Evolutionary conservation across 1,140 invertebrate species (phyloP), one percentile per base, ranked within the genome.

Genomic region (Trypoxylus dichotomus): DNA sequence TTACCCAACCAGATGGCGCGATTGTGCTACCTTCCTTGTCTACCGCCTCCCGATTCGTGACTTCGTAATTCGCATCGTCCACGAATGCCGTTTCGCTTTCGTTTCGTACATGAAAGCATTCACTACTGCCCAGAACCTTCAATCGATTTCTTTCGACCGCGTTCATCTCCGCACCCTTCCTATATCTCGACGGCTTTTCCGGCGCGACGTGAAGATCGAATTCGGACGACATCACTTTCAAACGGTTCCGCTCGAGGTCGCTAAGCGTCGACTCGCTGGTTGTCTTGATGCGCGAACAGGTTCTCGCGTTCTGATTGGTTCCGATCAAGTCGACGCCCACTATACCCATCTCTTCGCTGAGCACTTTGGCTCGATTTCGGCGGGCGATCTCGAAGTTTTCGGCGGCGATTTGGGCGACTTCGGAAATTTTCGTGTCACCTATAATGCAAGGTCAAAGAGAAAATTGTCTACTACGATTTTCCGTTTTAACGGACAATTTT

Each of bases 221-320:
- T 75, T 87, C 86, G 3, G 83, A 80, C 0, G 80, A 81, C 13
- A 88, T 80, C 5, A 87, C 83, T 78, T 82, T 84, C 21, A 86
- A 41, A 76, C 84, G 85, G 79, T 87, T 88, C 42, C 79, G 79
- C 80, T 87, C 81, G 3, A 85, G 84, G 3, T 85, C 87, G 6
- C 83, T 85, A 11, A 85, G 79, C 21, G 76, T 74, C 1, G 10
- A 21, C 37, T 79, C 77, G 25, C 71, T 68, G 32, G 74, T 13
- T 21, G 5, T 6, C 76, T 32, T 76, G 54, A 25, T 42, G 25
- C 5, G 19, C 27, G 42, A 19, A 63, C 72, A 77, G 10, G 75
- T 24, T 63, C 25, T 54, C 15, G 21, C 21, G 21, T 75, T 37
- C 10, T 72, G n/a, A 19, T 27, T 24, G 3, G 1, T 27, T 29